Conservation (phyloP, 2,113 vertebrate genomes). For the Entomyzon cyanotis region DNA sequence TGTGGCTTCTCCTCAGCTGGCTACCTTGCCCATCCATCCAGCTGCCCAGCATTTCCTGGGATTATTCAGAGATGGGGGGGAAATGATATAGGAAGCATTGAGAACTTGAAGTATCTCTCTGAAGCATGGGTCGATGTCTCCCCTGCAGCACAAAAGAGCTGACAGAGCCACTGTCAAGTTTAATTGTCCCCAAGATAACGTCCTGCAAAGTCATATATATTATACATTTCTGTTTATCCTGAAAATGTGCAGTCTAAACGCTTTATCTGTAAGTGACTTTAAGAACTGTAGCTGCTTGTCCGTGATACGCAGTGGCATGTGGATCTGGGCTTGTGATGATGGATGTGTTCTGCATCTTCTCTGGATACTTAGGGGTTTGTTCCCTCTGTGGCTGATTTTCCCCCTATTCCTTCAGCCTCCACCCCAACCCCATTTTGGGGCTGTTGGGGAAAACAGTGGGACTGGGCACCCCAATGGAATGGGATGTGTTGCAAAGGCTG, state of each 20-base stretch:
- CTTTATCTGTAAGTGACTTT: background rate
- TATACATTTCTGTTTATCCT: background rate
- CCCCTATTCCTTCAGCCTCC: background rate
- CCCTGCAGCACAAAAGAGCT: background rate
- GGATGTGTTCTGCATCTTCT: background rate
- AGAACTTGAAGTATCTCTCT: background rate
- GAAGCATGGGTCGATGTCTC: background rate
- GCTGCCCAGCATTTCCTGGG: background rate
- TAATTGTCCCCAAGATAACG: background rate
- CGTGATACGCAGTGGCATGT: background rate
- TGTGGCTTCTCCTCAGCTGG: rapidly evolving
- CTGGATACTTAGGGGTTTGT: background rate
- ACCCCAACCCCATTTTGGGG: rapidly evolving
- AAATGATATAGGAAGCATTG: rapidly evolving
- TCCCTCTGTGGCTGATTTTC: background rate
- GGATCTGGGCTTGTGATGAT: background rate
- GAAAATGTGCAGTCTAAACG: background rate
- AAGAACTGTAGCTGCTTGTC: background rate
- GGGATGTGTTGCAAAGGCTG: background rate
- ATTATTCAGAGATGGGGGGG: background rate
- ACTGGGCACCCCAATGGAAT: rapidly evolving
- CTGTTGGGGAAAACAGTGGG: background rate
- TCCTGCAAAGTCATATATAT: background rate
- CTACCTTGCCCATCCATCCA: no score
- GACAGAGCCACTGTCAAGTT: constrained; percentile 14